Evolutionary conservation across 2,113 vertebrate genomes (phyloP), one percentile per base, ranked within the genome.

Genomic region (Hippocampus barbouri): DNA sequence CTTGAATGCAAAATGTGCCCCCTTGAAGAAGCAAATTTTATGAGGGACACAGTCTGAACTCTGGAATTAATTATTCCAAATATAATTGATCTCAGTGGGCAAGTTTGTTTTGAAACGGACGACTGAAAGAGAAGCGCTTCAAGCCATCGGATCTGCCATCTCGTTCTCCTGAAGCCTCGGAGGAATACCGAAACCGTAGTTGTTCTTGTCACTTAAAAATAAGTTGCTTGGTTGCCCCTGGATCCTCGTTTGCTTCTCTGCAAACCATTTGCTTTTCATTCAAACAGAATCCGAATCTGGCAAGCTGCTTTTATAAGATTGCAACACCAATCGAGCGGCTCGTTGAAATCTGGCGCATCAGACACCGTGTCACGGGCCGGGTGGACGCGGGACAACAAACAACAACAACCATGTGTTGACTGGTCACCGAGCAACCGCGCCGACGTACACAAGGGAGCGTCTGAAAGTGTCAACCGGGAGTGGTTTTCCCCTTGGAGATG

Each of bases 251-350:
- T 88, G 89, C 90, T 75, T 72, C 90, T 90, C 88, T 77, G 68
- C 73, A 74, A 87, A 90, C 92, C 94, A 94, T 94, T 94, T 91
- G 94, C 92, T 94, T 95, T 91, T 95, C 91, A 94, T 96, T 95
- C 95, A 90, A 89, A 91, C 91, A 88, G 81, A 91, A 88, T 89
- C 90, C 75, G 78, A 83, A 78, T 88, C 80, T 89, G 92, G 90
- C 88, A 89, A 90, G 90, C 89, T 93, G 90, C 90, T 90, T 91
- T 69, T 71, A 74, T 76, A 71, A 53, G 68, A 80, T 75, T 38
- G 45, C 89, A 84, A 91, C 92, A 93, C 91, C 89, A 92, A 91
- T 88, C 81, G 93, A 91, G 93, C 91, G n/a, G 85, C 79, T 88
- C 88, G 90, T 92, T 91, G 91, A 94, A 85, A 89, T 71, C 90